Percentiles rank a stretch among this genome's conserved stretches.
Evolutionary conservation across 1,140 invertebrate species (phyloP).

Genomic region (Drosophila bocqueti): DNA sequence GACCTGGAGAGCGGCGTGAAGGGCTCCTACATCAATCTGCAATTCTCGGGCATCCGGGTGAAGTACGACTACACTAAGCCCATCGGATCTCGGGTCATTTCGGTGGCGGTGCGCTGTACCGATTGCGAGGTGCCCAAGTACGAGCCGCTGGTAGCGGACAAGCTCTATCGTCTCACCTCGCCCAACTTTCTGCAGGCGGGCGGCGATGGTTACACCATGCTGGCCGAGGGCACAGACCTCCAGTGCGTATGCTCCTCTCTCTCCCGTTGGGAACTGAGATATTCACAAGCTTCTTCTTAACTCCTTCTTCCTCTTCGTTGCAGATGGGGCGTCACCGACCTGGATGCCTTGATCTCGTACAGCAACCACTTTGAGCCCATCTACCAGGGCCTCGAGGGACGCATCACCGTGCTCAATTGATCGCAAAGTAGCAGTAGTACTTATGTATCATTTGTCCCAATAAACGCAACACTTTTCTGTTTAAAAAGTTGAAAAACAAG

Average conservation of each 20-base stretch:
- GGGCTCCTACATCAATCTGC: slow-evolving; percentile 87
- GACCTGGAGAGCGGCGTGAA: slow-evolving; percentile 77
- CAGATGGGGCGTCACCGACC: slow-evolving; percentile 61
- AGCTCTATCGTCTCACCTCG: slow-evolving; percentile 88
- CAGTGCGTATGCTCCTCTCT: slow-evolving; percentile 50
- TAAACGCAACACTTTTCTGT: slow-evolving; percentile 10
- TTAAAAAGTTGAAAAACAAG: too few species aligned
- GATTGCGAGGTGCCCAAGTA: slow-evolving; percentile 89
- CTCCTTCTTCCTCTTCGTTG: too few species aligned
- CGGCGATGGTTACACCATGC: slow-evolving; percentile 88
- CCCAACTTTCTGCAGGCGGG: slow-evolving; percentile 88
- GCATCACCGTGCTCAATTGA: slow-evolving; percentile 78
- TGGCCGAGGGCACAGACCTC: slow-evolving; percentile 62
- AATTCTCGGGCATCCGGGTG: slow-evolving; percentile 87
- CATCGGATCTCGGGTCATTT: slow-evolving; percentile 86
- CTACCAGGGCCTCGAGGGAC: slow-evolving; percentile 77
- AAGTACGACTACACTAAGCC: slow-evolving; percentile 86
- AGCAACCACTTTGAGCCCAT: slow-evolving; percentile 62
- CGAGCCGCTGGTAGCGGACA: slow-evolving; percentile 85
- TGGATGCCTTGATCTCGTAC: slow-evolving; percentile 73
- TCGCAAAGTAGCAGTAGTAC: background rate
- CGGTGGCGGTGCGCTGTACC: slow-evolving; percentile 87
- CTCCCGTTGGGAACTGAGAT: background rate
- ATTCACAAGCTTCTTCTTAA: background rate
- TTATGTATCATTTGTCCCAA: background rate